A percentile compares a stretch with the other conserved stretches of the same genome.
Conservation (phyloP, 2,888 invertebrate genomes). For the Drosophila emarginata region DNA sequence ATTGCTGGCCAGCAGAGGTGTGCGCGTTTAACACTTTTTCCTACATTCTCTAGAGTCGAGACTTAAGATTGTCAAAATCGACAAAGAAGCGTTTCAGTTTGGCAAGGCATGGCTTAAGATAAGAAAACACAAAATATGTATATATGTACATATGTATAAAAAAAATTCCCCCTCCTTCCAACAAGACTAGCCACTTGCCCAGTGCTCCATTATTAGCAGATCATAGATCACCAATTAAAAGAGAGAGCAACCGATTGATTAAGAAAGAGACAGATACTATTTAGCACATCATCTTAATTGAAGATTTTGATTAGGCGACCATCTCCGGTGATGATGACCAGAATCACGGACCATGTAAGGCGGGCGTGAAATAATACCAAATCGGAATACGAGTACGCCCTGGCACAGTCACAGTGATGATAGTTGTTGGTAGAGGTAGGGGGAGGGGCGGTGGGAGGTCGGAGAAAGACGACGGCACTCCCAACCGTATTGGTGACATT, state of each 20-base stretch:
- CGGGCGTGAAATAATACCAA: slow-evolving; percentile 4
- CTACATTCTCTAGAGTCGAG: slow-evolving; percentile 22
- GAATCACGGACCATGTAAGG: not conserved
- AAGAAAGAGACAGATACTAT: not conserved
- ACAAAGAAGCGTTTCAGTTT: too few relatives aligned
- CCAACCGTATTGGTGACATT: slow-evolving; percentile 2
- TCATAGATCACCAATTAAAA: not conserved
- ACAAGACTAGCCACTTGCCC: not conserved
- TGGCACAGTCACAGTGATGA: not conserved
- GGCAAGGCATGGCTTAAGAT: not conserved
- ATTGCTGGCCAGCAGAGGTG: slow-evolving; percentile 17
- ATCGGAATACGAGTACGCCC: not conserved
- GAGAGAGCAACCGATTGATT: not conserved
- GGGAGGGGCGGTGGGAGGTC: not conserved
- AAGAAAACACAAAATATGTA: not conserved
- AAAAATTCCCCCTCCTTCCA: not conserved
- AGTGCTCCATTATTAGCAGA: not conserved
- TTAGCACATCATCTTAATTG: not conserved
- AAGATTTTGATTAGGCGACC: slow-evolving; percentile 6
- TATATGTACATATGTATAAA: too few relatives aligned
- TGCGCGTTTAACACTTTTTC: slow-evolving; percentile 51
- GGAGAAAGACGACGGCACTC: not conserved
- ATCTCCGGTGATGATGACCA: not conserved
- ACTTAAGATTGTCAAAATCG: slow-evolving; percentile 12
- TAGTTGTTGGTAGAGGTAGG: too few relatives aligned